Base-by-base conservation (phyloP, 2,888 invertebrate genomes). In the Caradrina clavipalpis region DNA sequence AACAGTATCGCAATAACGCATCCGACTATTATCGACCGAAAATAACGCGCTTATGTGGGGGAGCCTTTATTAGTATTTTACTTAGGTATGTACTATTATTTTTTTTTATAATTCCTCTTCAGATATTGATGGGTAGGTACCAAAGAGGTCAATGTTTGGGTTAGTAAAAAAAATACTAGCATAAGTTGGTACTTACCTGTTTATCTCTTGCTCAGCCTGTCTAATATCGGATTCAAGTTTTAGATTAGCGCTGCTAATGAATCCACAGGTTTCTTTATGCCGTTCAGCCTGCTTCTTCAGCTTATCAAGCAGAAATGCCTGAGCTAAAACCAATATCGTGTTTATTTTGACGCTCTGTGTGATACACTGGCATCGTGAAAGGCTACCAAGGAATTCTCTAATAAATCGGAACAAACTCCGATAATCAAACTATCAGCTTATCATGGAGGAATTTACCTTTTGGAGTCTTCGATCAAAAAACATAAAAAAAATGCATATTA, bases 141-240 rank as follows among this genome's bases (percentile, higher is more conserved):
- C 26, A n/a, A n/a, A n/a, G n/a, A n/a, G n/a, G n/a, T n/a, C n/a
- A n/a, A n/a, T n/a, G n/a, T n/a, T n/a, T n/a, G n/a, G n/a, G n/a
- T n/a, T n/a, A n/a, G n/a, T n/a, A 26, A 26, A 39, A 39, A 39
- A 39, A 39, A 1, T 10, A 11, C 39, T 39, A 11, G 2, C 8
- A 42, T 13, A 42, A n/a, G n/a, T n/a, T n/a, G 15, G 13, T 73
- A 73, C 81, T 55, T 86, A 93, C 95, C 92, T 94, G 66, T 88
- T 87, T 64, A 92, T 86, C 82, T 92, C 91, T 69, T 88, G 84
- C 66, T 93, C 91, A 15, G 93, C 93, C 72, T 91, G 88, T 76
- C 89, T 90, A 72, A 94, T 93, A 84, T 95, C 95, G 3, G 87
- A 85, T 66, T 92, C 88, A 42, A 94, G 80, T 83, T 92, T 92